phyloP scores from a whole-genome alignment of 2,888 invertebrate genomes.

The Rhingia campestris region DNA sequence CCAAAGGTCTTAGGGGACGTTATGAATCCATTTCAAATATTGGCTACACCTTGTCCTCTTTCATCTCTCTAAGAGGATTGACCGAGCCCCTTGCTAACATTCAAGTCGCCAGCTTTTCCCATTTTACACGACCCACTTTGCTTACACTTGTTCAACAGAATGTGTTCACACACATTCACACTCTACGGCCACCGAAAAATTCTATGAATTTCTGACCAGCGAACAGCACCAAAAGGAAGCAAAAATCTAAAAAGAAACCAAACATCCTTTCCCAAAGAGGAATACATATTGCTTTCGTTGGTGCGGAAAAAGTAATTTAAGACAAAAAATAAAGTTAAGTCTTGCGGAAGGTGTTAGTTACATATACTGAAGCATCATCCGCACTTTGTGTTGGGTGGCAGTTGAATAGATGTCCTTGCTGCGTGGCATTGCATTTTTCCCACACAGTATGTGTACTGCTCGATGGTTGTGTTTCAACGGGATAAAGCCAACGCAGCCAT shows the following conservation, averaged over 20 bases:
- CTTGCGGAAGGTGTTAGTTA: slow-evolving; percentile 69
- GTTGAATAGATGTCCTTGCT: slow-evolving; percentile 67
- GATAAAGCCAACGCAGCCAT: slow-evolving; percentile 54
- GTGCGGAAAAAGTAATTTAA: slow-evolving; percentile 62
- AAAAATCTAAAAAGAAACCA: slow-evolving; percentile 54
- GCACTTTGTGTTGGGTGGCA: slow-evolving; percentile 5
- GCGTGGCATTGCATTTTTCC: slow-evolving; percentile 56
- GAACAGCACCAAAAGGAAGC: slow-evolving; percentile 27
- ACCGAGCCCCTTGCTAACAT: slow-evolving; percentile 1
- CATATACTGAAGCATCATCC: slow-evolving; percentile 20
- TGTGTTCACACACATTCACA: slow-evolving; percentile 48
- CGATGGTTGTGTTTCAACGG: slow-evolving; percentile 41
- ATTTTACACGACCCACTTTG: slow-evolving; percentile 33
- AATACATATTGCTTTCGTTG: not conserved
- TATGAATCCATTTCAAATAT: not conserved
- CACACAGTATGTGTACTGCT: slow-evolving; percentile 3
- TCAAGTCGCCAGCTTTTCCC: not conserved
- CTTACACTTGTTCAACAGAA: slow-evolving; percentile 24
- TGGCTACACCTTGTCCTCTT: not conserved
- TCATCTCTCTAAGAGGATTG: slow-evolving; percentile 1
- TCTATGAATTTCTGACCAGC: slow-evolving; percentile 72
- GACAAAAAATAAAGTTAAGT: slow-evolving; percentile 57
- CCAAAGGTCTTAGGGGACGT: not conserved
- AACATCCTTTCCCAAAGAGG: slow-evolving; percentile 31
- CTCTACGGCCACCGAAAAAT: slow-evolving; percentile 50